A percentile compares a stretch with the other conserved stretches of the same genome.
phyloP scores from a whole-genome alignment of 1,140 invertebrate species.

The Semibalanus balanoides region DNA sequence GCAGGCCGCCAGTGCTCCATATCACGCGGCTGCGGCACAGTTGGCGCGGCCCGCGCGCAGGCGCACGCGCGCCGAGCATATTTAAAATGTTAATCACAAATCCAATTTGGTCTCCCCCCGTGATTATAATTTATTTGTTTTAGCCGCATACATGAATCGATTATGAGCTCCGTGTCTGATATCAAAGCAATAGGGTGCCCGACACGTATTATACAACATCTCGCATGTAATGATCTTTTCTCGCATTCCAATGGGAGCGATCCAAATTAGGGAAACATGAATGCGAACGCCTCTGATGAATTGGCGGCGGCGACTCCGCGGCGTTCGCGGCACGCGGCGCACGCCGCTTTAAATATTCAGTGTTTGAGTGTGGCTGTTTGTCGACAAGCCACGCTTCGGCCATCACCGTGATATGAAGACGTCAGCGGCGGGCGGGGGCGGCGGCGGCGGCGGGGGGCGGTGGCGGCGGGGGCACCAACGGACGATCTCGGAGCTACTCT shows the following conservation, averaged over 20 bases:
- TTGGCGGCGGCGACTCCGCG: neutral
- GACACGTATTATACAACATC: neutral
- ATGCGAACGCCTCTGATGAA: neutral
- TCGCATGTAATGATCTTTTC: slow-evolving; percentile 2
- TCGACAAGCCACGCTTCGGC: too few relatives aligned
- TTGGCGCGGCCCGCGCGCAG: neutral
- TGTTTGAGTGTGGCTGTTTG: neutral
- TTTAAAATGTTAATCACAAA: neutral
- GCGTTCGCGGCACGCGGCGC: neutral
- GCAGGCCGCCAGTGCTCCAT: neutral
- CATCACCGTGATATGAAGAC: neutral
- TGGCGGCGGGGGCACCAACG: too few relatives aligned
- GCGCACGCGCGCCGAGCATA: neutral
- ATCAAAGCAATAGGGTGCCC: neutral
- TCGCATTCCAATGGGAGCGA: neutral
- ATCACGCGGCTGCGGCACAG: neutral
- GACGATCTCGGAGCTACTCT: too few relatives aligned
- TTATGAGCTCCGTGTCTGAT: neutral
- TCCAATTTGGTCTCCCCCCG: slow-evolving; percentile 1
- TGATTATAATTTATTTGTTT: neutral
- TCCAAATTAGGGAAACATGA: slow-evolving; percentile 1
- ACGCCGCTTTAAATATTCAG: neutral
- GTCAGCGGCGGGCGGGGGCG: neutral
- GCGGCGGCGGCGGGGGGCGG: too few relatives aligned
- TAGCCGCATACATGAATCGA: neutral